Base-by-base conservation (phyloP, 2,888 invertebrate species). In the Tridacna gigas region DNA sequence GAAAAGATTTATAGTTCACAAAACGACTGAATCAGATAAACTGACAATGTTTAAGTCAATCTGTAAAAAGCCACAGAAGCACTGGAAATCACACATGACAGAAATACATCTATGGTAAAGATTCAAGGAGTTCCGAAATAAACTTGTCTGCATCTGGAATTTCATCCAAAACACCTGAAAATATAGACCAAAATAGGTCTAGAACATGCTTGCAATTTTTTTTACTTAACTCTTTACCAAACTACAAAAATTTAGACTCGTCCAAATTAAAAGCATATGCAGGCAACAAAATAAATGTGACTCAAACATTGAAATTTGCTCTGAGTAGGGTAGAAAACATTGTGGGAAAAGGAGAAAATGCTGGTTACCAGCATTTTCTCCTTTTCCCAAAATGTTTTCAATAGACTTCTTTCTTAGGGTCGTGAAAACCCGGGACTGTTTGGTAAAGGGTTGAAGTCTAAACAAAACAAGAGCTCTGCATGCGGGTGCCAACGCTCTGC, bases 71-170 rank as follows among this genome's bases (percentile, higher is more conserved):
- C 22, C 63, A 63, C 63, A n/a, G 63, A n/a, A 11, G n/a, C 12
- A 63, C 13, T n/a, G 13, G 13, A 25, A 18, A 63, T 56, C 56
- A 56, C 3, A 56, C 20, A 18, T 7, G 63, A 22, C 2, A 37
- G n/a, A 3, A 25, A 3, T 63, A 18, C 20, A 65, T 47, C n/a
- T 63, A 75, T 7, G 91, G 91, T 26, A 92, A 77, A 25, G 91
- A 89, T 18, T 90, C 74, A 90, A 96, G 92, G 89, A 96, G 92
- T 89, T 96, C 96, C 84, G 93, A 95, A 92, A 96, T 95, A 93
- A 96, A 96, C 86, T 95, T 95, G 89, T 96, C 96, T 66, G 97
- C 96, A 88, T 96, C 96, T 45, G 96, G 95, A 86, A 97, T 96
- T 88, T 97, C 97, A 86, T 96, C 96, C 88, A 97, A 95, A 88